Conservation (phyloP, 2,113 vertebrate genomes). For the Platichthys flesus region DNA sequence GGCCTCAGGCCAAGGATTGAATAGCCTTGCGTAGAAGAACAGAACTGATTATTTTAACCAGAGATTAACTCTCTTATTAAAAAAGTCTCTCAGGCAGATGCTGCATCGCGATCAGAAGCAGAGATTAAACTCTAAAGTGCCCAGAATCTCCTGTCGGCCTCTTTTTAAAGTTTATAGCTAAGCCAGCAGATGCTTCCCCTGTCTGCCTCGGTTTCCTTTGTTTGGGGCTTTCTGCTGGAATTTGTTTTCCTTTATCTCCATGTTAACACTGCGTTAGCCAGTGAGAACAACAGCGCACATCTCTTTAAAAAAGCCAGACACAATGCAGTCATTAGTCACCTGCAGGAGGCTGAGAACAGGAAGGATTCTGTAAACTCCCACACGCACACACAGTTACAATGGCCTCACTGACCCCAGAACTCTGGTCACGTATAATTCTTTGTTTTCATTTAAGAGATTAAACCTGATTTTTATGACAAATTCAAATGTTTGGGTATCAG, state of each 20-base stretch:
- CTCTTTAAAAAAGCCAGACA: slow-evolving; percentile 32
- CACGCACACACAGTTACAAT: slow-evolving; percentile 38
- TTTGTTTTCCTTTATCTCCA: slow-evolving; percentile 33
- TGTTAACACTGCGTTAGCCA: slow-evolving; percentile 43
- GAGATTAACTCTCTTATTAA: slow-evolving; percentile 58
- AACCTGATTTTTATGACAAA: slow-evolving; percentile 43
- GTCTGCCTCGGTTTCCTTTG: slow-evolving; percentile 21
- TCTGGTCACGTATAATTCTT: slow-evolving; percentile 41
- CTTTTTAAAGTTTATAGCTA: slow-evolving; percentile 48
- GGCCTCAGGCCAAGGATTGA: slow-evolving; percentile 39
- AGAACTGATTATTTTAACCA: slow-evolving; percentile 67
- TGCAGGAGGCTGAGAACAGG: slow-evolving; percentile 44
- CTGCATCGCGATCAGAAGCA: slow-evolving; percentile 66
- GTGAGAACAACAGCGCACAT: slow-evolving; percentile 30
- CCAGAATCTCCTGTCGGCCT: slow-evolving; percentile 46
- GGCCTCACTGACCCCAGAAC: slow-evolving; percentile 12
- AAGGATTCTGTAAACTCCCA: slow-evolving; percentile 6
- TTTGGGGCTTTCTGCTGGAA: slow-evolving; percentile 29
- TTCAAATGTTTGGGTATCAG: slow-evolving; percentile 27
- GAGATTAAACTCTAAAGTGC: slow-evolving; percentile 69
- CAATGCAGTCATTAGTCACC: slow-evolving; percentile 50
- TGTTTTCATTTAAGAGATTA: slow-evolving; percentile 48
- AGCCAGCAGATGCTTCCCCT: slow-evolving; percentile 27
- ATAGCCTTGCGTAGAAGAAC: slow-evolving; percentile 61
- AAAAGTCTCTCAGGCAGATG: slow-evolving; percentile 49